These are phyloP conservation scores for Desmophyllum pertusum DNA, from an alignment of 92 coral and sea anemone genomes.

Conservation along the genomic window DNA sequence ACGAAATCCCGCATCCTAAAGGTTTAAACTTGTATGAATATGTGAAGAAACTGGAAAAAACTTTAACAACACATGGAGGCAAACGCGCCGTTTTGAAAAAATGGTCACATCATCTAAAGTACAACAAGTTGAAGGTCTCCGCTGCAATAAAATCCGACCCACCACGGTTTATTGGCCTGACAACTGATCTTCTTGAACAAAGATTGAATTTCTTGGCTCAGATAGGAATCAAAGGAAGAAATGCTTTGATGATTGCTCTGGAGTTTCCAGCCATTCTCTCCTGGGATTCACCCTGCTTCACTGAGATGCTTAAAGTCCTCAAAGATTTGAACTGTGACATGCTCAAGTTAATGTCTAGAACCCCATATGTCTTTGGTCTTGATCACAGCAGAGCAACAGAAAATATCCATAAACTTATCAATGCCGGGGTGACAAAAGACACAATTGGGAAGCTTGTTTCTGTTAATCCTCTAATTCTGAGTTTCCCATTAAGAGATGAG, in stretches of 20 bases:
- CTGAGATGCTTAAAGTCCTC: constrained; percentile 66
- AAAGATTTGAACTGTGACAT: constrained; percentile 79
- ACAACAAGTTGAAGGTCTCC: constrained; percentile 11
- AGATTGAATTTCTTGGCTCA: constrained; percentile 69
- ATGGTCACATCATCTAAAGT: constrained; percentile 19
- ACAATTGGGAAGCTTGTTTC: constrained; percentile 83
- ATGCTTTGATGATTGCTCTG: constrained; percentile 76
- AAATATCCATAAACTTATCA: constrained; percentile 67
- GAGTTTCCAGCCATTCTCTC: constrained; percentile 84
- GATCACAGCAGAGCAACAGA: constrained; percentile 54
- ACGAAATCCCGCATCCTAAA: constrained; percentile 10
- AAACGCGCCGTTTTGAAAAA: constrained; percentile 25
- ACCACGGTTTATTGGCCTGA: constrained; percentile 80
- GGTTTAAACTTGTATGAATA: constrained; percentile 18
- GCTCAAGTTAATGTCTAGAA: constrained; percentile 70
- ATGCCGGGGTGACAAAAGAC: constrained; percentile 61
- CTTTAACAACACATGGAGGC: constrained; percentile 16
- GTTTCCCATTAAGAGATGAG: constrained; percentile 72
- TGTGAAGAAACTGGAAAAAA: constrained; percentile 28
- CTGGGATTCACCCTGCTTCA: constrained; percentile 61
- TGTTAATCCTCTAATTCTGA: constrained; percentile 71
- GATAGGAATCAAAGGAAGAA: constrained; percentile 70
- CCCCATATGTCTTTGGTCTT: constrained; percentile 85
- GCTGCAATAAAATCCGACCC: constrained; percentile 22
- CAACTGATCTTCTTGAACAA: constrained; percentile 57